Evolutionary conservation across 2,113 vertebrate species (phyloP).

Genomic region (Tetrax tetrax): DNA sequence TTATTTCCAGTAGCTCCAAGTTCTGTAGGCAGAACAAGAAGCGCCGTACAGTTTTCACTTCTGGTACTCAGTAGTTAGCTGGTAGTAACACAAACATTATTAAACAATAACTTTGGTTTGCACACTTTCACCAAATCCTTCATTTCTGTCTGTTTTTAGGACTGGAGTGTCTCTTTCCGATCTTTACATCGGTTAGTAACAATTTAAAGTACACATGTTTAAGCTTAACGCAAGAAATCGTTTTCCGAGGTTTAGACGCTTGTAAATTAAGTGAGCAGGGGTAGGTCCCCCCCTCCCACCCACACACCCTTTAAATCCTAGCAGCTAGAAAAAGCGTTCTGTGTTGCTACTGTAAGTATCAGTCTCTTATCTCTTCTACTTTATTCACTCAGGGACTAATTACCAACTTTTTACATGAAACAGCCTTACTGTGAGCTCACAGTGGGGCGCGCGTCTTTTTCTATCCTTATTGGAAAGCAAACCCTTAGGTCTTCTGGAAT

Average conservation of each 20-base stretch:
- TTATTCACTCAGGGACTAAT: constrained; percentile 99
- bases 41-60: not conserved
- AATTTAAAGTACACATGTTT: constrained; percentile 54
- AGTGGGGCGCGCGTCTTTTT: constrained; percentile 74
- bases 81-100: not conserved
- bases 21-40: not conserved
- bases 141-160: not conserved
- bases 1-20: not conserved
- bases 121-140: not conserved
- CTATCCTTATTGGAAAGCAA: constrained; percentile 84
- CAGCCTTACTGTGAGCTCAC: constrained; percentile 80
- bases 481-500: constrained; percentile 94
- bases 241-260: constrained; percentile 45
- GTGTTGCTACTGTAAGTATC: constrained; percentile 68
- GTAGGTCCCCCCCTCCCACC: not conserved
- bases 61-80: not conserved
- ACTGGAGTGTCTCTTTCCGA: constrained; percentile 2
- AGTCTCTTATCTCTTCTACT: constrained; percentile 83
- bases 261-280: constrained; percentile 61
- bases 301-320: constrained; percentile 64
- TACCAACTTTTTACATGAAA: constrained; percentile 94
- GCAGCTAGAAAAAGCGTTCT: constrained; percentile 57
- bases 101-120: not conserved
- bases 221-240: constrained; percentile 40
- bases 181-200: constrained; percentile 37